Base-by-base conservation (phyloP, 2,797 vertebrate genomes). In the Kryptopterus vitreolus region DNA sequence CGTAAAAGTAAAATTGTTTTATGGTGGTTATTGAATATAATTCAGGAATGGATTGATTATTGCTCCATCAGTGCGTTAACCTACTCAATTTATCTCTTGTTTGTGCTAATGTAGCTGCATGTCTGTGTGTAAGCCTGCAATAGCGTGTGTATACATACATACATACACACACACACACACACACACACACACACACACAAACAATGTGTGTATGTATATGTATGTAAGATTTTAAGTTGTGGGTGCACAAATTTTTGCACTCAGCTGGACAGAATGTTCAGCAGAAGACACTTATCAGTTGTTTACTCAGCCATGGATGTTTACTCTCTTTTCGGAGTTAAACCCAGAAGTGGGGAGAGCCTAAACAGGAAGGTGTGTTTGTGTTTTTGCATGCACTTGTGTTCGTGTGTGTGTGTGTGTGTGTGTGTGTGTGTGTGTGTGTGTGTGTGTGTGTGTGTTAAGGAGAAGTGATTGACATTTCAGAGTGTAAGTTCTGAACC, bases 191-290 rank as follows among this genome's bases (percentile, higher is more conserved):
- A n/a, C n/a, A n/a, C n/a, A n/a, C n/a, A n/a, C n/a, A n/a, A n/a
- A n/a, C n/a, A n/a, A n/a, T n/a, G n/a, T n/a, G n/a, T n/a, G n/a
- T n/a, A n/a, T n/a, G n/a, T 43, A 43, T 7, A 43, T 43, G 10
- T 43, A 7, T 43, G 7, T 43, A 1, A 43, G 10, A 43, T 43
- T 43, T 43, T 1, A 43, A 43, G 38, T 43, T 43, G 38, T 10
- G 46, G 48, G 46, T 20, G 26, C 68, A 52, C 68, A 71, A 33
- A 71, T 26, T 71, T 71, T 71, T 71, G 48, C 68, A 33, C 18
- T 31, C 26, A 1, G 18, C 10, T 8, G 16, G 7, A 31, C 18
- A 35, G 3, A 33, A 18, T 24, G 62, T 65, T 38, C 10, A 5
- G 33, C 33, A n/a, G 31, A 65, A n/a, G 62, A 35, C 8, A 38